Conservation (phyloP, 2,888 invertebrate genomes). For the Spicauda simplicius region DNA sequence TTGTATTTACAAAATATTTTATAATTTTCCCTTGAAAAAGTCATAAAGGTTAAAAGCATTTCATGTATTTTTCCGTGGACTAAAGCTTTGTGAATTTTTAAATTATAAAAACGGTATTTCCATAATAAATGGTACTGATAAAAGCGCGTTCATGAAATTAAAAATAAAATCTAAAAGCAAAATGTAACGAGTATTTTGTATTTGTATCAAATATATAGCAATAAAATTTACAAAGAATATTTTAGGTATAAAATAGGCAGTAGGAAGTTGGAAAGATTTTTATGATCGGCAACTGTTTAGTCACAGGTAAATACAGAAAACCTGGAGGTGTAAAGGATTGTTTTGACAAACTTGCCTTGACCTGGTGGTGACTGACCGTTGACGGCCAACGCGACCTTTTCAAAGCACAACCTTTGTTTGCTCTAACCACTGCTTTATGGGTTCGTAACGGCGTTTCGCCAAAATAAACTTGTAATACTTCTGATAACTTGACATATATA, state of each 20-base stretch:
- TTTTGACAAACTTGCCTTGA: constrained; percentile 64
- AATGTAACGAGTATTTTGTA: no score
- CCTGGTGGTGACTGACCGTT: constrained; percentile 57
- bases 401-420: constrained; percentile 61
- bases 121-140: no score
- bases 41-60: no score
- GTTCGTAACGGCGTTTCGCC: constrained; percentile 13
- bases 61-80: no score
- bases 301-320: constrained; percentile 19
- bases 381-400: constrained; percentile 39
- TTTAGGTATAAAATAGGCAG: no score
- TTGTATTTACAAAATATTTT: no score
- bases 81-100: no score
- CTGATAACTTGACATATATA: neutral
- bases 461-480: constrained; percentile 11
- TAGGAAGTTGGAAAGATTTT: neutral
- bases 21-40: no score
- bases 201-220: no score
- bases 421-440: constrained; percentile 43
- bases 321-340: constrained; percentile 44
- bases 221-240: neutral
- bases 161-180: no score
- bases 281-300: constrained; percentile 7
- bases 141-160: no score
- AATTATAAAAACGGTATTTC: no score